Percentiles rank a stretch among this genome's conserved stretches.
Conservation (phyloP, 92 coral and sea anemone species). For the Metridium senile region DNA sequence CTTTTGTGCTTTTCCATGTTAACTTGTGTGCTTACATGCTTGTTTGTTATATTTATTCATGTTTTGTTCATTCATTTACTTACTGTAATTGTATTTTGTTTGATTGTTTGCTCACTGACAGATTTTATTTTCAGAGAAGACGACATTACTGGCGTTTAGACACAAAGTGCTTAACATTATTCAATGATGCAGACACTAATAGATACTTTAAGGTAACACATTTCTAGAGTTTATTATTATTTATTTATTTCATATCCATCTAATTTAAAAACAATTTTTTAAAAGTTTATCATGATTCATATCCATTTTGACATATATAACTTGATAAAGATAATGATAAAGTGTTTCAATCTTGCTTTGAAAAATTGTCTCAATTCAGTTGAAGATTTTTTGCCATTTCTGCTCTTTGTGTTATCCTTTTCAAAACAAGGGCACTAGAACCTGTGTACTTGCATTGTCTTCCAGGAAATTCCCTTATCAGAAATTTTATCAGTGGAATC, state of each 20-base stretch:
- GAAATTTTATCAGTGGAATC: constrained; percentile 96
- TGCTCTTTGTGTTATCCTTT: background rate
- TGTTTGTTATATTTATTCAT: too few relatives aligned
- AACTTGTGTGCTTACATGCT: too few relatives aligned
- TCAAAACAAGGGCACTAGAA: background rate
- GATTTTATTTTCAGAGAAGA: constrained; percentile 68
- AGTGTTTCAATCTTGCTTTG: too few relatives aligned
- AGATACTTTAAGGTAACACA: constrained; percentile 83
- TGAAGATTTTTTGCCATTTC: background rate
- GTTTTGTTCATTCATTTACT: too few relatives aligned
- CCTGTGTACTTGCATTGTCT: too few relatives aligned
- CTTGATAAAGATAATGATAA: too few relatives aligned
- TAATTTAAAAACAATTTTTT: background rate
- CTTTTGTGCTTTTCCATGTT: too few relatives aligned
- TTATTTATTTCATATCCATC: background rate
- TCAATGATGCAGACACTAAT: constrained; percentile 80
- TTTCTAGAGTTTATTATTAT: background rate
- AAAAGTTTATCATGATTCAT: too few relatives aligned
- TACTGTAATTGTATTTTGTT: too few relatives aligned
- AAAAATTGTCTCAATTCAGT: too few relatives aligned
- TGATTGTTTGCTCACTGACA: too few relatives aligned
- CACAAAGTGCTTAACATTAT: constrained; percentile 90
- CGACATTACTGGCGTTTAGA: constrained; percentile 98
- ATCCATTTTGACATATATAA: too few relatives aligned
- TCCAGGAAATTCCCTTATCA: constrained; percentile 90